Percentiles rank a stretch among this genome's conserved stretches.
Conservation (phyloP, 2,113 vertebrate species). For the Clupea harengus region DNA sequence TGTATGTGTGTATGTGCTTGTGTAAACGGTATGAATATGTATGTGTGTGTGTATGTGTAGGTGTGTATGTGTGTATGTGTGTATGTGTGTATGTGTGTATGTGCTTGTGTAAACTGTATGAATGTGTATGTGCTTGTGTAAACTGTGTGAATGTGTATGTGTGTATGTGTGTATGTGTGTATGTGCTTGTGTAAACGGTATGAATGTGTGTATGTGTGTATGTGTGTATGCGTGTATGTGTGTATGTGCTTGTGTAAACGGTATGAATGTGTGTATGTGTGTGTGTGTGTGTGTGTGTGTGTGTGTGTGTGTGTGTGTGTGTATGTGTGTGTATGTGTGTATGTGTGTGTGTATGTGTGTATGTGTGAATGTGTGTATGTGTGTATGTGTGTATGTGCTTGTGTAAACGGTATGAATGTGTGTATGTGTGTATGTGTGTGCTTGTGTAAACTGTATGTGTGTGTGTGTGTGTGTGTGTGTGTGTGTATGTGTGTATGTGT, state of each 20-base stretch:
- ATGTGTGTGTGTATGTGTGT: too few species aligned
- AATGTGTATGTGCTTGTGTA: background rate
- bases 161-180: background rate
- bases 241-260: background rate
- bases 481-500: too few species aligned
- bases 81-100: background rate
- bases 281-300: slow-evolving; percentile 17
- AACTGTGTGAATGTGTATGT: background rate
- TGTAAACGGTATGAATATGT: too few species aligned
- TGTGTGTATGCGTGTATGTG: slow-evolving; percentile 21
- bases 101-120: background rate
- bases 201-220: slow-evolving; percentile 1
- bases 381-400: too few species aligned
- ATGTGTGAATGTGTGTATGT: too few species aligned
- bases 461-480: too few species aligned
- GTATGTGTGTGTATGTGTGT: too few species aligned
- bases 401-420: too few species aligned
- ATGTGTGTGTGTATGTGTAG: background rate
- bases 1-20: slow-evolving; percentile 2
- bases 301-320: too few species aligned
- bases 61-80: slow-evolving; percentile 16
- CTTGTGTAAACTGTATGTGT: too few species aligned
- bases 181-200: background rate
- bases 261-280: slow-evolving; percentile 16
- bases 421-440: background rate